Conservation (phyloP, 1,140 invertebrate species). For the Drosophila nigrodunni region DNA sequence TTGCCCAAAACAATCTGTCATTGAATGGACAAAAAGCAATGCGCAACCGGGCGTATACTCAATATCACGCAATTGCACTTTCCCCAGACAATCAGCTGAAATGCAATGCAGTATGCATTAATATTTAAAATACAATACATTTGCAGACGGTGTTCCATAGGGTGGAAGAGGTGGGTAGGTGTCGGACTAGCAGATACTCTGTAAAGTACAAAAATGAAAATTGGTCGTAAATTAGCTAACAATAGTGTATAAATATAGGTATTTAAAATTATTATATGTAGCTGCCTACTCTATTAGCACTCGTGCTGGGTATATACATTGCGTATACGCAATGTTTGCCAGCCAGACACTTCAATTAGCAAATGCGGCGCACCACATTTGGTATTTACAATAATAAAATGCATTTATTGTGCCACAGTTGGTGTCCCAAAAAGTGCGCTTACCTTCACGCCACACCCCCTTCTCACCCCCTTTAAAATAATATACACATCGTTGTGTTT, state of each 20-base stretch:
- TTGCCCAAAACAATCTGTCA: constrained; percentile 25
- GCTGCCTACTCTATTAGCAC: not conserved
- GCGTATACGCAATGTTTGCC: constrained; percentile 52
- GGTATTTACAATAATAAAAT: constrained; percentile 61
- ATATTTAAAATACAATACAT: constrained; percentile 43
- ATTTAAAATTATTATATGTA: too few species aligned
- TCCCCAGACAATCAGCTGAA: constrained; percentile 13
- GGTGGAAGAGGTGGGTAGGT: not conserved
- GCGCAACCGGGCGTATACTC: constrained; percentile 29
- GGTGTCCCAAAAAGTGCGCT: constrained; percentile 12
- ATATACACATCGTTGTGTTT: constrained; percentile 35
- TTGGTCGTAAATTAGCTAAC: too few species aligned
- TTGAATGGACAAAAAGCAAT: constrained; percentile 9
- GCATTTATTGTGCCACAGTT: constrained; percentile 16
- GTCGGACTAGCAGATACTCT: not conserved
- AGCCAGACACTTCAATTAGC: constrained; percentile 60
- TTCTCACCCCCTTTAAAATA: not conserved
- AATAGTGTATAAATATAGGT: too few species aligned
- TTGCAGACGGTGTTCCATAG: constrained; percentile 5
- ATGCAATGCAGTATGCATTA: constrained; percentile 24
- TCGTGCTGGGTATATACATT: constrained; percentile 31
- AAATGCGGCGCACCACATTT: constrained; percentile 49
- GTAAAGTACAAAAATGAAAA: not conserved
- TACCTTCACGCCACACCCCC: not conserved
- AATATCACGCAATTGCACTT: constrained; percentile 20